Conservation (phyloP, 2,113 vertebrate species). For the Rhizomys pruinosus region DNA sequence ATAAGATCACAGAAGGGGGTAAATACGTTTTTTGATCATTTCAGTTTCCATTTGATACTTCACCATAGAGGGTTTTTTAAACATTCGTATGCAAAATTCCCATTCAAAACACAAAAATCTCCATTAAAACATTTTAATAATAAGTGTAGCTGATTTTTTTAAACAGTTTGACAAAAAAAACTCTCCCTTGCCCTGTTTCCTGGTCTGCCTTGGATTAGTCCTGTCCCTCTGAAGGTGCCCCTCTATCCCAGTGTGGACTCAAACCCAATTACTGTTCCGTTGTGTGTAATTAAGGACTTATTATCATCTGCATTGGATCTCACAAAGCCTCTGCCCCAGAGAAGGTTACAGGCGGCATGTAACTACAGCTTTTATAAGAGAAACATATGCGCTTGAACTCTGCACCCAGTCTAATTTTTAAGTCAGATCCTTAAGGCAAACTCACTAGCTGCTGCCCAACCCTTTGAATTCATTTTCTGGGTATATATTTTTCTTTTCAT, state of each 20-base stretch:
- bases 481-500: background rate
- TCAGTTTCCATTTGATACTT: conserved; percentile 86
- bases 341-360: conserved; percentile 46
- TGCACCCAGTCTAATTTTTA: background rate
- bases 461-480: conserved; percentile 33
- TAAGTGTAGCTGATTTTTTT: conserved; percentile 44
- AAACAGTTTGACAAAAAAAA: conserved; percentile 56
- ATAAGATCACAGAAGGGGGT: conserved; percentile 91
- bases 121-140: conserved; percentile 66
- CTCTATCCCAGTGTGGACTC: conserved; percentile 62
- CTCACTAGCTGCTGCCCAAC: conserved; percentile 12
- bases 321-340: conserved; percentile 42
- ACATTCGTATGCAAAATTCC: conserved; percentile 78
- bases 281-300: conserved; percentile 80
- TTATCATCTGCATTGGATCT: conserved; percentile 76
- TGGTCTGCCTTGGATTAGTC: conserved; percentile 52
- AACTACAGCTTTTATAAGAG: background rate
- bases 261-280: conserved; percentile 68
- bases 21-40: conserved; percentile 91
- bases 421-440: conserved; percentile 34
- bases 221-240: conserved; percentile 49
- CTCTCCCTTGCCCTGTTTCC: background rate
- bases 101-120: conserved; percentile 80
- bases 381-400: background rate
- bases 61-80: conserved; percentile 81